Conservation (phyloP, 2,113 vertebrate genomes). For the Mesitornis unicolor region DNA sequence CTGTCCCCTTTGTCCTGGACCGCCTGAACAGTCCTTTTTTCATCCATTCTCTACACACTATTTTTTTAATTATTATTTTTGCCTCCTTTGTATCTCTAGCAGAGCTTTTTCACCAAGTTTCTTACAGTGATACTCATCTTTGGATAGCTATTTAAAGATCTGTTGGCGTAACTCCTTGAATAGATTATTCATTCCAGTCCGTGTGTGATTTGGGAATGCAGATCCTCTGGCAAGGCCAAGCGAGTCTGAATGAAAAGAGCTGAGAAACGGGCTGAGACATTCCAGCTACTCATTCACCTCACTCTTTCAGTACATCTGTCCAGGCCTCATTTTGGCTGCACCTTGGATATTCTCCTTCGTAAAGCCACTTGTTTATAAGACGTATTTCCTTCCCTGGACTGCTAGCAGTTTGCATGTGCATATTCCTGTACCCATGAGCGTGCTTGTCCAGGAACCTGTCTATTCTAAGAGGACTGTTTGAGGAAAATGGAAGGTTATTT, state of each 20-base stretch:
- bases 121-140: not conserved
- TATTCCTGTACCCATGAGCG: not conserved
- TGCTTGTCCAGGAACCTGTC: not conserved
- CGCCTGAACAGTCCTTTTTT: not conserved
- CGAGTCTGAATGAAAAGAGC: conserved; percentile 19
- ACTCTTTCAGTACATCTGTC: not conserved
- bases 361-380: not conserved
- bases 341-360: not conserved
- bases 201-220: not conserved
- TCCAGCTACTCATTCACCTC: conserved; percentile 35
- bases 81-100: not conserved
- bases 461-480: not conserved
- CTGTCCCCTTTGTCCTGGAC: not conserved
- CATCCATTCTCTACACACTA: not conserved
- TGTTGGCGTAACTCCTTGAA: conserved; percentile 23
- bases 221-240: not conserved
- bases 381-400: not conserved
- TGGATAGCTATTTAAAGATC: conserved; percentile 33
- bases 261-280: conserved; percentile 3
- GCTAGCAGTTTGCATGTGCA: not conserved
- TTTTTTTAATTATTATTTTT: not conserved
- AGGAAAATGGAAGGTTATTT: not conserved
- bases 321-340: not conserved
- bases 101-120: not conserved
- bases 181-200: conserved; percentile 21